Conservation (phyloP, 2,113 vertebrate species). For the Formicarius rufipectus region DNA sequence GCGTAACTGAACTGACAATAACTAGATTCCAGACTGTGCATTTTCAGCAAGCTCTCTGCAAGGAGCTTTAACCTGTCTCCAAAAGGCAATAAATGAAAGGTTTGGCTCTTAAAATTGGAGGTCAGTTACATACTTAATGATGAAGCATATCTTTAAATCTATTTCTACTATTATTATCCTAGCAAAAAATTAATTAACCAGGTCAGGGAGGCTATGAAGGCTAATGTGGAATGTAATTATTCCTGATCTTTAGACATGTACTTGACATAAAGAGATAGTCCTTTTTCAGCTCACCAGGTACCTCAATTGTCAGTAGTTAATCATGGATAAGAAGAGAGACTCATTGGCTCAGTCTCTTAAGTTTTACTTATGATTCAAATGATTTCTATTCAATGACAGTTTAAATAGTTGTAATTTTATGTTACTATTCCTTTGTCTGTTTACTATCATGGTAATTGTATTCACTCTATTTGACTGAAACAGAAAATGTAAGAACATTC, state of each 20-base stretch:
- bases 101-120: conserved; percentile 77
- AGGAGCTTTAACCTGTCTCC: conserved; percentile 45
- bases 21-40: background rate
- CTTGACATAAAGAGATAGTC: conserved; percentile 75
- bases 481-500: conserved; percentile 15
- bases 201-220: conserved; percentile 76
- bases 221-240: conserved; percentile 83
- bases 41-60: conserved; percentile 31
- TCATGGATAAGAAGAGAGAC: conserved; percentile 61
- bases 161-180: conserved; percentile 82
- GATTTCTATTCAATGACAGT: conserved; percentile 43
- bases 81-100: conserved; percentile 76
- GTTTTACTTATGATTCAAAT: conserved; percentile 54
- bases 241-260: conserved; percentile 79
- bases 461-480: conserved; percentile 35
- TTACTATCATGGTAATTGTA: background rate
- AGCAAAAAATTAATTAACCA: conserved; percentile 85
- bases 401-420: conserved; percentile 51
- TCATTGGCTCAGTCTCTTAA: conserved; percentile 64
- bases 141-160: conserved; percentile 80
- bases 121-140: conserved; percentile 81
- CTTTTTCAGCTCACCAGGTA: conserved; percentile 78
- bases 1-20: background rate
- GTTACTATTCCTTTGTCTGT: conserved; percentile 49
- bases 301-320: conserved; percentile 74